These are phyloP conservation scores for Agrypnus murinus DNA, from an alignment of 2,888 invertebrate genomes.

Conservation along the genomic window DNA sequence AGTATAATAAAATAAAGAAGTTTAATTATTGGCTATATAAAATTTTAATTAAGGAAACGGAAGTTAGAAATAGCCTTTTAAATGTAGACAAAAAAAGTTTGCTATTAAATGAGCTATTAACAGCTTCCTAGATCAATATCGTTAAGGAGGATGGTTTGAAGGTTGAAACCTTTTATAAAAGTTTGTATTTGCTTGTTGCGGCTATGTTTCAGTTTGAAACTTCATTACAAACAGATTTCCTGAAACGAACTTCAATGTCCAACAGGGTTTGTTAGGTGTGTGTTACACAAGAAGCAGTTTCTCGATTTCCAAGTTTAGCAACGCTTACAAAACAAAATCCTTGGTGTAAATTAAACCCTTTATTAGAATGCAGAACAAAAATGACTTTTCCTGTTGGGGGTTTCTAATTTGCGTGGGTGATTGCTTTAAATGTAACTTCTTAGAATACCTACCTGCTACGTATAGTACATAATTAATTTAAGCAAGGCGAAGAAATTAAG, in stretches of 20 bases:
- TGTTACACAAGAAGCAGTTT: neutral
- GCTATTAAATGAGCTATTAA: too few species aligned
- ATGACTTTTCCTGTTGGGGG: too few species aligned
- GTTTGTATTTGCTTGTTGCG: neutral
- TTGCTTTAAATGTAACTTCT: too few species aligned
- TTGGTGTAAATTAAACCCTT: neutral
- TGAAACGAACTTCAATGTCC: neutral
- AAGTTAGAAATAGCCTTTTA: neutral
- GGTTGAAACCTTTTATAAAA: neutral
- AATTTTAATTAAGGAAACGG: slow-evolving; percentile 14
- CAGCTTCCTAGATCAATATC: neutral
- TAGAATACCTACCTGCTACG: too few species aligned
- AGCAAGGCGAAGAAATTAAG: neutral
- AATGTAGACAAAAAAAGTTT: neutral
- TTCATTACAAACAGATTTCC: neutral
- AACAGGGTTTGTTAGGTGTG: slow-evolving; percentile 1
- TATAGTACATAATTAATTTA: slow-evolving; percentile 17
- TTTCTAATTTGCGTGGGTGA: too few species aligned
- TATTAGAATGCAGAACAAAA: neutral
- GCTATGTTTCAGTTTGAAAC: neutral
- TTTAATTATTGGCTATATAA: neutral
- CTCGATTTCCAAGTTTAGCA: neutral
- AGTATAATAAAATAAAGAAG: too few species aligned
- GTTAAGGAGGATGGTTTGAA: neutral
- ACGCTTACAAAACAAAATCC: neutral